Conservation (phyloP, 2,113 vertebrate genomes). For the Tiliqua scincoides region DNA sequence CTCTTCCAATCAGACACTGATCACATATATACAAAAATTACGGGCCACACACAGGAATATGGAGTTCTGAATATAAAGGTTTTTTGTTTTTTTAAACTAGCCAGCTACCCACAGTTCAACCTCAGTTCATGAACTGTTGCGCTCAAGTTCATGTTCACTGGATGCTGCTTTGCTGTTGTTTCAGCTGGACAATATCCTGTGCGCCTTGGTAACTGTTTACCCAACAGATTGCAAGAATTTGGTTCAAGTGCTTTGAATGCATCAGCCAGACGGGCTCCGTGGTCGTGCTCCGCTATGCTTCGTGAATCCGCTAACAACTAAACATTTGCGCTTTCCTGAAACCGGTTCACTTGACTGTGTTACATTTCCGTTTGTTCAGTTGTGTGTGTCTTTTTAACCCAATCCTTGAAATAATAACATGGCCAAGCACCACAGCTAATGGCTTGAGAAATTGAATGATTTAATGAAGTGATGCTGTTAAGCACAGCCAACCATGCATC, state of each 20-base stretch:
- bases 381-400: not conserved
- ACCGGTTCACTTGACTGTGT: not conserved
- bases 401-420: fast-evolving
- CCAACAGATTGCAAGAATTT: not conserved
- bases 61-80: not conserved
- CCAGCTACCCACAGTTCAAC: slow-evolving; percentile 27
- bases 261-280: not conserved
- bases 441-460: not conserved
- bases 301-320: not conserved
- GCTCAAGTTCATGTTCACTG: slow-evolving; percentile 52
- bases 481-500: not conserved
- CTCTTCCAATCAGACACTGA: too few relatives aligned
- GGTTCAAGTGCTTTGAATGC: slow-evolving; percentile 1
- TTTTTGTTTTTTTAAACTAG: slow-evolving; percentile 15
- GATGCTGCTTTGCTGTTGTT: slow-evolving; percentile 51
- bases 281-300: not conserved
- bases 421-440: not conserved
- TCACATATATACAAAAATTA: too few relatives aligned
- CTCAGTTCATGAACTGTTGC: slow-evolving; percentile 40
- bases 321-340: slow-evolving; percentile 28
- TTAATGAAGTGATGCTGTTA: not conserved
- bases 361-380: not conserved
- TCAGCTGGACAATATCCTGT: slow-evolving; percentile 24
- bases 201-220: not conserved
- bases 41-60: too few relatives aligned